Evolutionary conservation across 2,797 vertebrate species (phyloP).

Genomic region (Gymnoscopelus microlampas): DNA sequence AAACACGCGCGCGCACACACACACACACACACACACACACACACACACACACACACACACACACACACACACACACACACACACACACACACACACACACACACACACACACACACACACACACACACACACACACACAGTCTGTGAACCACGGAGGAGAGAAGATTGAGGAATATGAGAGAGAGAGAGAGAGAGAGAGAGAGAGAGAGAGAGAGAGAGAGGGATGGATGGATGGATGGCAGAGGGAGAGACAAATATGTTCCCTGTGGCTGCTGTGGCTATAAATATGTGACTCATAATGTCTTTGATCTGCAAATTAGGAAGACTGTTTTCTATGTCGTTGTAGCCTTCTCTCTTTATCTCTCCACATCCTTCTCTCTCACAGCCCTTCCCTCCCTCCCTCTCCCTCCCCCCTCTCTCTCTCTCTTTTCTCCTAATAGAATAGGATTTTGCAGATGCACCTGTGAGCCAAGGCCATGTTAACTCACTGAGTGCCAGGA

Average conservation of each 20-base stretch:
- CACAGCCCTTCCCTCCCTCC: conserved; percentile 32
- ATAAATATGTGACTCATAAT: conserved; percentile 22
- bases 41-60: conserved; percentile 8
- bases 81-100: neutral
- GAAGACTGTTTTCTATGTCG: conserved; percentile 37
- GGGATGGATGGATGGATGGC: conserved; percentile 3
- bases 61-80: conserved; percentile 5
- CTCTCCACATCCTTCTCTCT: conserved; percentile 41
- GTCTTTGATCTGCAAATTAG: conserved; percentile 76
- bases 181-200: neutral
- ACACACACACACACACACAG: neutral
- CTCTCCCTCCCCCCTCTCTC: conserved; percentile 43
- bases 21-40: conserved; percentile 3
- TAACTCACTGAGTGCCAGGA: no score
- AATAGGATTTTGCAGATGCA: no score
- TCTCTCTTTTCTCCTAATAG: neutral
- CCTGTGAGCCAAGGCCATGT: no score
- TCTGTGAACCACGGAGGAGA: conserved; percentile 8
- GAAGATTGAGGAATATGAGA: conserved; percentile 4
- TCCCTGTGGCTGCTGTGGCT: no score
- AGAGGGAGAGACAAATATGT: conserved; percentile 41
- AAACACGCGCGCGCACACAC: neutral
- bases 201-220: conserved; percentile 8
- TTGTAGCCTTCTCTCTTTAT: neutral
- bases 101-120: conserved; percentile 10